Evolutionary conservation across 2,888 invertebrate species (phyloP).

Genomic region (Conistra vaccinii): DNA sequence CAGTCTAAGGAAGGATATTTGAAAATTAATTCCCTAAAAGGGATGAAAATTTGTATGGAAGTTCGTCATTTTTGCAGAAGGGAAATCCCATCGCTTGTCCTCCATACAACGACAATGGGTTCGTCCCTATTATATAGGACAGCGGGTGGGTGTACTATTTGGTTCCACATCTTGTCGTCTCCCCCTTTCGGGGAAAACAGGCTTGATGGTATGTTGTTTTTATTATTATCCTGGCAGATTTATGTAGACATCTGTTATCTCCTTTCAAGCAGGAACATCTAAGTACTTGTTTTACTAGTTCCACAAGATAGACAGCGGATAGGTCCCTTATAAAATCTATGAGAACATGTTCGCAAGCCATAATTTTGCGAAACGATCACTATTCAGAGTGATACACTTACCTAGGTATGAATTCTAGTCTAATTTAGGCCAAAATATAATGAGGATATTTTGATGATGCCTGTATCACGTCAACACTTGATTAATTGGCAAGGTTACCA

Average conservation of each 20-base stretch:
- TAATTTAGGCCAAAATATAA: slow-evolving; percentile 70
- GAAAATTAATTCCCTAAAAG: neutral
- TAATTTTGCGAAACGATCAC: neutral
- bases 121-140: neutral
- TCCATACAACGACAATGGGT: neutral
- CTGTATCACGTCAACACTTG: slow-evolving; percentile 74
- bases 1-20: neutral
- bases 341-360: slow-evolving; percentile 13
- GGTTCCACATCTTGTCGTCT: neutral
- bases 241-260: slow-evolving; percentile 11
- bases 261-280: slow-evolving; percentile 22
- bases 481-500: slow-evolving; percentile 77
- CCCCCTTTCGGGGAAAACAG: neutral
- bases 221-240: slow-evolving; percentile 4
- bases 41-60: neutral
- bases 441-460: slow-evolving; percentile 63
- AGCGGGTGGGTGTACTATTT: neutral
- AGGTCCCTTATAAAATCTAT: slow-evolving; percentile 21
- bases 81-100: neutral
- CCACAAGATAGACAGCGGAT: slow-evolving; percentile 20
- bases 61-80: neutral
- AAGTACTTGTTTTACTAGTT: slow-evolving; percentile 41
- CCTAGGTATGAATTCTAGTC: slow-evolving; percentile 3
- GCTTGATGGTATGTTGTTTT: neutral
- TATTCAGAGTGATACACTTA: slow-evolving; percentile 4